Conservation (phyloP, 2,797 vertebrate species). For the Oceanodroma leucorhoa region DNA sequence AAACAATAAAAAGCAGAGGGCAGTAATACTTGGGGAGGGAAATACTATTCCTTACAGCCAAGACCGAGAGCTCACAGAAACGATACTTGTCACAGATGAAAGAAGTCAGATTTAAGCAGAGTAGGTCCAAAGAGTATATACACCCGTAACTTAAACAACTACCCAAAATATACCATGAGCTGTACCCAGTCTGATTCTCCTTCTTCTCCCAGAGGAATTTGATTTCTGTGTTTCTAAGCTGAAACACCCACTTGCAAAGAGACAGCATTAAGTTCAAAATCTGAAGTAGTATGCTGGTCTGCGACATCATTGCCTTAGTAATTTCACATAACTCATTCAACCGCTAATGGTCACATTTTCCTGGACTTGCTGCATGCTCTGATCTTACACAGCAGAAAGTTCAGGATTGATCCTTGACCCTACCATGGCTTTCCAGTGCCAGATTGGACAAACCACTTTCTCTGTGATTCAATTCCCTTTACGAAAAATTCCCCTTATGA, state of each 20-base stretch:
- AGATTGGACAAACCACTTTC: not conserved
- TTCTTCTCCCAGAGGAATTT: not conserved
- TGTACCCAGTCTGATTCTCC: not conserved
- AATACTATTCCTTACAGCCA: not conserved
- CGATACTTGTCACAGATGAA: fast-evolving
- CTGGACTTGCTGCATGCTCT: not conserved
- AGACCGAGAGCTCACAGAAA: fast-evolving
- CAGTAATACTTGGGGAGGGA: not conserved
- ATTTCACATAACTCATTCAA: not conserved
- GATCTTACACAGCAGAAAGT: not conserved
- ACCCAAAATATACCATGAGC: too few species aligned
- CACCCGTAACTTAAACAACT: not conserved
- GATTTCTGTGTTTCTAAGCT: not conserved
- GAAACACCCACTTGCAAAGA: not conserved
- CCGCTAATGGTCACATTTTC: not conserved
- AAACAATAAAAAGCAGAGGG: not conserved
- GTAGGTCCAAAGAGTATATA: not conserved
- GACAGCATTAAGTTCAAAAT: not conserved
- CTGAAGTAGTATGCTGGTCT: not conserved
- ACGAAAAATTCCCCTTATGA: not conserved
- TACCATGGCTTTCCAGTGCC: not conserved
- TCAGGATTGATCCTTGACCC: not conserved
- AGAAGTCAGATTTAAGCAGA: not conserved
- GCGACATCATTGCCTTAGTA: not conserved
- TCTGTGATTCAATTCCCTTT: not conserved